phyloP scores from a whole-genome alignment of 2,888 invertebrate genomes.

The Acrocyrtus sp. region DNA sequence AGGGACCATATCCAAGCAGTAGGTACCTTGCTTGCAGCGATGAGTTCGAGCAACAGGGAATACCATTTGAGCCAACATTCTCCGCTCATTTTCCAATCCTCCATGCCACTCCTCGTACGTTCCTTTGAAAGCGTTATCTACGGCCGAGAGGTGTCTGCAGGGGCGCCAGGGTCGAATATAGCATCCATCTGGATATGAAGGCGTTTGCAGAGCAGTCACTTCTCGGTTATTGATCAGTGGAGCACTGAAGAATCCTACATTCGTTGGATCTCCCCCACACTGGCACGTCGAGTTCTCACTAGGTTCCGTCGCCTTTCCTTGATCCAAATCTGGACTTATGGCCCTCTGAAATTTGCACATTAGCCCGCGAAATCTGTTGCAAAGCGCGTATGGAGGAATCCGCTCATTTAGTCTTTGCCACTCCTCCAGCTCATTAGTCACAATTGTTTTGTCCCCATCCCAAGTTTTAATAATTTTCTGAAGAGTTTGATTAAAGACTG shows the following conservation, averaged over 20 bases:
- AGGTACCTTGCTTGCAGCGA: slow-evolving; percentile 17
- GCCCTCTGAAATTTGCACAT: not conserved
- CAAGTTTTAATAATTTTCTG: not conserved
- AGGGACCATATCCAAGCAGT: slow-evolving; percentile 18
- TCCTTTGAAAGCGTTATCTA: not conserved
- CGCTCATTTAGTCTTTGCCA: not conserved
- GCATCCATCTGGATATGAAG: slow-evolving; percentile 13
- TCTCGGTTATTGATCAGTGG: no score
- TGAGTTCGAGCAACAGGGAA: slow-evolving; percentile 8
- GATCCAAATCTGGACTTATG: not conserved
- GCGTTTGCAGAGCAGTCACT: no score
- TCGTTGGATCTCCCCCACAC: slow-evolving; percentile 1
- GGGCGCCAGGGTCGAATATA: slow-evolving; percentile 17
- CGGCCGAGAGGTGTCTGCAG: slow-evolving; percentile 2
- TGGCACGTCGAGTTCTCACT: slow-evolving; percentile 2
- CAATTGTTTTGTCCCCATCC: slow-evolving; percentile 6
- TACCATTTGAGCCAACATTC: slow-evolving; percentile 7
- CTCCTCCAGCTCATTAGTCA: not conserved
- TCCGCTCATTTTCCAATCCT: not conserved
- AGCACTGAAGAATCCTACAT: slow-evolving; percentile 4
- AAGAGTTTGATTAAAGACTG: not conserved
- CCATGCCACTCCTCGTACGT: not conserved
- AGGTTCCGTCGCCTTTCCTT: not conserved
- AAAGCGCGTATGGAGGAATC: not conserved
- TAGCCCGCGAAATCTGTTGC: slow-evolving; percentile 18